Evolutionary conservation across 1,140 invertebrate genomes (phyloP), one percentile per base, ranked within the genome.

Genomic region (Drosophila azteca): DNA sequence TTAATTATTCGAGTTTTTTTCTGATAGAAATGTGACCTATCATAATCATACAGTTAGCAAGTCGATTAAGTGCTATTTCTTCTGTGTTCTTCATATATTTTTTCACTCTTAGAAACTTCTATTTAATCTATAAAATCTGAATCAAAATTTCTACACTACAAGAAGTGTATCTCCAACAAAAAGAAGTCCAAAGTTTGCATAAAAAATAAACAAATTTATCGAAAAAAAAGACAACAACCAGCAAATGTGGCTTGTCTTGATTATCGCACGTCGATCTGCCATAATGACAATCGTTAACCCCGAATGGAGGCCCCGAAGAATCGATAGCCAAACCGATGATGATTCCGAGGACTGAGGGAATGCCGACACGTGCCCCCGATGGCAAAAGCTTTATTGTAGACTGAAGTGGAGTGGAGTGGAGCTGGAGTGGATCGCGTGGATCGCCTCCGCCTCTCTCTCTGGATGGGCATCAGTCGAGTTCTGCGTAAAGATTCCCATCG

Each of bases 401-500:
- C 7, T 31, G 29, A 2, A 9, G 8, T 35, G 31, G 6, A 29
- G 26, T 35, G 31, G 31, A 35, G 35, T 39, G 35, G 9, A 13
- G 35, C 0, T 39, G 35, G 4, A 39, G 35, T 3, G 35, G 8
- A 31, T 31, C 31, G 31, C 31, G 31, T 39, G 35, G 11, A 39
- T 39, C 11, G 11, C 35, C 35, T 35, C 1, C 31, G 31, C 9
- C 31, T 41, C 29, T n/a, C 31, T 41, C 29, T n/a, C 57, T 52
- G 50, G 59, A 22, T 48, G 35, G 26, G 9, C 46, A 46, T 66
- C 49, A 63, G 46, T 51, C 55, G 5, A 80, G 62, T 85, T 85
- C 82, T 88, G 78, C 66, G 83, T 87, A 87, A 71, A 87, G 82
- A 87, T 87, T 75, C 61, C 35, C 70, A 87, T 87, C 80, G 53